Percentiles rank a stretch among this genome's conserved stretches.
Evolutionary conservation across 2,113 vertebrate species (phyloP).

Genomic region (Calidris pugnax): DNA sequence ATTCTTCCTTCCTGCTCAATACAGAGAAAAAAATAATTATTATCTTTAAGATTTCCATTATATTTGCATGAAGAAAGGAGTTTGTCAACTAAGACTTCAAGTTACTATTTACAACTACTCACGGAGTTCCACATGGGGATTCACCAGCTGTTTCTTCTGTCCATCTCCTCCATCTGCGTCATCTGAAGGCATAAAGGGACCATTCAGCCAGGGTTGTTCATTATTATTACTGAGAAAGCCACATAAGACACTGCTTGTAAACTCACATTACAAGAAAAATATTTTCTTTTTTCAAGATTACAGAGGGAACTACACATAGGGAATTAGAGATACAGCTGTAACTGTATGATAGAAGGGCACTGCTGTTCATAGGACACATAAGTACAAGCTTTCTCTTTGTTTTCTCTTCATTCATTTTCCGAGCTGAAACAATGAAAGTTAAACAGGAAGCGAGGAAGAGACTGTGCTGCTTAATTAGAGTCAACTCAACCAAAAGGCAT

Average conservation of each 20-base stretch:
- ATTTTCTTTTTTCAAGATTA: background rate
- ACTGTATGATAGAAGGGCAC: background rate
- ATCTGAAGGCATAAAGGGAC: slow-evolving; percentile 75
- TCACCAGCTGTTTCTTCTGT: slow-evolving; percentile 90
- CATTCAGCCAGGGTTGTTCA: background rate
- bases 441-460: background rate
- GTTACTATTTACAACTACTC: slow-evolving; percentile 65
- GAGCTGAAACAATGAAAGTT: background rate
- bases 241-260: background rate
- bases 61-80: background rate
- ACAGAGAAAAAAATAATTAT: background rate
- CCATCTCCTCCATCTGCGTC: slow-evolving; percentile 86
- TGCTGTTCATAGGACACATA: background rate
- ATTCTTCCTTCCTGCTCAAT: background rate
- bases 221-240: background rate
- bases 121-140: slow-evolving; percentile 97
- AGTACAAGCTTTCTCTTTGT: background rate
- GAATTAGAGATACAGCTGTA: background rate
- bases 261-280: background rate
- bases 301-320: background rate
- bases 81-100: background rate
- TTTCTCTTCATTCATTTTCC: background rate
- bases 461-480: background rate
- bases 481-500: background rate
- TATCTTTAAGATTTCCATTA: background rate